These are phyloP conservation scores for Ricordea florida DNA, from an alignment of 92 coral and sea anemone genomes.

Conservation along the genomic window DNA sequence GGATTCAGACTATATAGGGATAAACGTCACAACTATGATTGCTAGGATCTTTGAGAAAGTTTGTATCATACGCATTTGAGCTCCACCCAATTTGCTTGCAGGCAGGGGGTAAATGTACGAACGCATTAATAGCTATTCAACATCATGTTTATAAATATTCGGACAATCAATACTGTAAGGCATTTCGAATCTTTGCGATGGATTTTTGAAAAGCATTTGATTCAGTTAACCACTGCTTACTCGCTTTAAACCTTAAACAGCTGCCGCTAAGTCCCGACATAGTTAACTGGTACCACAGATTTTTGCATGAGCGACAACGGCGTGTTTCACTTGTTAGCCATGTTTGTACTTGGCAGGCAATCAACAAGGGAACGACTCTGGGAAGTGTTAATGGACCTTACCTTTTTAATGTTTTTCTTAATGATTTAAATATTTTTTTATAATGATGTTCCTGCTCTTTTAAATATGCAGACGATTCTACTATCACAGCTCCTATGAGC, in stretches of 20 bases:
- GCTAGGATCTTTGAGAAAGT: constrained; percentile 51
- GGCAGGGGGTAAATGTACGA: constrained; percentile 61
- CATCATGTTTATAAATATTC: neutral
- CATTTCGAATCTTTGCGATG: constrained; percentile 49
- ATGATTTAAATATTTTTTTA: constrained; percentile 38
- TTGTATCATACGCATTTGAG: constrained; percentile 17
- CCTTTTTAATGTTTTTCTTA: constrained; percentile 49
- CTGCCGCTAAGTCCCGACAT: constrained; percentile 40
- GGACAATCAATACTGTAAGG: constrained; percentile 18
- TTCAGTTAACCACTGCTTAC: constrained; percentile 33
- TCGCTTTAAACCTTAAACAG: constrained; percentile 42
- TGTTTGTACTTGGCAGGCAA: constrained; percentile 23
- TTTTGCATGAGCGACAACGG: constrained; percentile 29
- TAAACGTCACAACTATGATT: constrained; percentile 41
- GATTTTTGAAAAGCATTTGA: constrained; percentile 62
- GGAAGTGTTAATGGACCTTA: constrained; percentile 60
- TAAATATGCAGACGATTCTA: constrained; percentile 65
- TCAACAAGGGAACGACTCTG: constrained; percentile 61
- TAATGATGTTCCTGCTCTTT: constrained; percentile 12
- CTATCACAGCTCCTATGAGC: constrained; percentile 49
- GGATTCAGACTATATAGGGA: constrained; percentile 34
- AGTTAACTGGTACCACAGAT: constrained; percentile 43
- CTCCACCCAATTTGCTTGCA: constrained; percentile 57
- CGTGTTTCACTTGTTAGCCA: constrained; percentile 17
- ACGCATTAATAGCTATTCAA: constrained; percentile 49